These are phyloP conservation scores for Trachemys scripta DNA, from an alignment of 2,113 vertebrate species.

Conservation along the genomic window DNA sequence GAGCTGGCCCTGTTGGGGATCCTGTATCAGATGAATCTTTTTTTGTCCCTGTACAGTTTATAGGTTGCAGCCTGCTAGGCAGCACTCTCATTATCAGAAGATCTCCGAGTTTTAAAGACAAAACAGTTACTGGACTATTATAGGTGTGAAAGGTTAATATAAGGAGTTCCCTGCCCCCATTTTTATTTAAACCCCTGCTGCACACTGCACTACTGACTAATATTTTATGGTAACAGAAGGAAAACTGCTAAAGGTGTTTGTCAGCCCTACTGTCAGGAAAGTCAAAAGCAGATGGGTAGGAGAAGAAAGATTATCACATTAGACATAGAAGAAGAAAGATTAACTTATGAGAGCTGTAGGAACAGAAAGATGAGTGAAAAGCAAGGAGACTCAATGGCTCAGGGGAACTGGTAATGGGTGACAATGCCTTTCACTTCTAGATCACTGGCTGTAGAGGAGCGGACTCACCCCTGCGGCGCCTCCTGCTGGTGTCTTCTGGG, in stretches of 20 bases:
- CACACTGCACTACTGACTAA: constrained; percentile 47
- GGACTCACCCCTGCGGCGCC: too few species aligned
- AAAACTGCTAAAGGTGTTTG: constrained; percentile 62
- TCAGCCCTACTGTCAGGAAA: constrained; percentile 59
- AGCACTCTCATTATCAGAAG: not conserved
- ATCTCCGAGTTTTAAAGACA: not conserved
- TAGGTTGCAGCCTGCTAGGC: not conserved
- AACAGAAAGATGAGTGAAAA: constrained; percentile 73
- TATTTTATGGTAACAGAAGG: constrained; percentile 39
- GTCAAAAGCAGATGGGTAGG: constrained; percentile 67
- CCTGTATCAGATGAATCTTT: not conserved
- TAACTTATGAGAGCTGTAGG: constrained; percentile 58
- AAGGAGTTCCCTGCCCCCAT: not conserved
- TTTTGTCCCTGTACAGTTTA: not conserved
- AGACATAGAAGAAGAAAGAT: constrained; percentile 70
- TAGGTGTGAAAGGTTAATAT: not conserved
- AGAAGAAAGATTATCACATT: constrained; percentile 74
- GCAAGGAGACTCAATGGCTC: constrained; percentile 30
- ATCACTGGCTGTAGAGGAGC: constrained; percentile 51
- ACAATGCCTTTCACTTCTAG: constrained; percentile 60
- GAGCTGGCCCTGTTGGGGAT: too few species aligned
- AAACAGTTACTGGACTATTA: not conserved
- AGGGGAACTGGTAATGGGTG: constrained; percentile 61
- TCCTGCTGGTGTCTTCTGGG: too few species aligned
- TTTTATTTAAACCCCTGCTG: constrained; percentile 22